Evolutionary conservation across 2,113 vertebrate species (phyloP).

Genomic region (Hemiscyllium ocellatum): DNA sequence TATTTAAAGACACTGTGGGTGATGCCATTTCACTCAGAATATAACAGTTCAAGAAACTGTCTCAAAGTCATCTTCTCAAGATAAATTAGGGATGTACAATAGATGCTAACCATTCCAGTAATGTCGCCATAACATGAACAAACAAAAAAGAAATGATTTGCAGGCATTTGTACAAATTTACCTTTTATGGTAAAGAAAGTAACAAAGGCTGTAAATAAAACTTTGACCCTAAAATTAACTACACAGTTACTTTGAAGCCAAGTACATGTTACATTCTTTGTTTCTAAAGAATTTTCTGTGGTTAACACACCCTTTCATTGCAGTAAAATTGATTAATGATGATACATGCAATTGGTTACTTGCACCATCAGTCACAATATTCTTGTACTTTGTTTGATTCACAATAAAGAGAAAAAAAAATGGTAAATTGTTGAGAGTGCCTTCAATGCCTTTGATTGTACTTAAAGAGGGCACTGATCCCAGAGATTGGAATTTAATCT

Average conservation of each 20-base stretch:
- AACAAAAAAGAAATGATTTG: neutral
- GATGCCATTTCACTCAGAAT: too few relatives aligned
- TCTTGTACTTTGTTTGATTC: neutral
- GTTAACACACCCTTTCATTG: slow-evolving; percentile 20
- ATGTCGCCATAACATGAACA: too few relatives aligned
- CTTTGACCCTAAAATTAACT: neutral
- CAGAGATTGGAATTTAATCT: neutral
- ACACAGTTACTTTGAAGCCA: neutral
- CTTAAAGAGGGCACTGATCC: neutral
- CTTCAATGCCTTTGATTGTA: neutral
- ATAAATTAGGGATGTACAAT: too few relatives aligned
- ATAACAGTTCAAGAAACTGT: too few relatives aligned
- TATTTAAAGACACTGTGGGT: too few relatives aligned
- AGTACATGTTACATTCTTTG: neutral
- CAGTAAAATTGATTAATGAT: slow-evolving; percentile 33
- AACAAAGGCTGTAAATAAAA: neutral
- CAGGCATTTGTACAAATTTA: neutral
- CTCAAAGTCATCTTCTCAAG: too few relatives aligned
- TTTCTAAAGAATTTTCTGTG: neutral
- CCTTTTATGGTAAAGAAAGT: neutral
- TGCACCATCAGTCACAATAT: slow-evolving; percentile 21
- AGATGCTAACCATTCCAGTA: too few relatives aligned
- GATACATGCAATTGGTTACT: slow-evolving; percentile 19
- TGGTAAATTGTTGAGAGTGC: neutral
- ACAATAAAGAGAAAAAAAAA: neutral